Conservation (phyloP, 2,797 vertebrate species). For the Macrochelys suwanniensis region DNA sequence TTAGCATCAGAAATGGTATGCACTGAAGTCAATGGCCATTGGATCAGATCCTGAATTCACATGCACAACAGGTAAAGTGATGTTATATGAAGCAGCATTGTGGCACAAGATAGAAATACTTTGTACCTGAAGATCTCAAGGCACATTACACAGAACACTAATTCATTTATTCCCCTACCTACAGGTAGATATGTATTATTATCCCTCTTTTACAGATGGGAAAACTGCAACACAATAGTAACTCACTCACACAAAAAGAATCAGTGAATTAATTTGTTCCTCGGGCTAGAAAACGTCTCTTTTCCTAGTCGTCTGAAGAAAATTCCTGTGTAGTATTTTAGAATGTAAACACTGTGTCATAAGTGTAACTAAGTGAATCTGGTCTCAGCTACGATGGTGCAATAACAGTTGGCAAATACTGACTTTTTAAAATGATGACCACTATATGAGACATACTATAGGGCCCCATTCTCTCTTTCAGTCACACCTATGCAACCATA, state of each 20-base stretch:
- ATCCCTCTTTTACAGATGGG: background rate
- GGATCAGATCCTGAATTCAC: background rate
- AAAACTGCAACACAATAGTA: constrained; percentile 5
- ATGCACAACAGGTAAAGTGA: background rate
- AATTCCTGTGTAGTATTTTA: background rate
- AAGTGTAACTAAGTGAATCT: background rate
- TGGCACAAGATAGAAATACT: background rate
- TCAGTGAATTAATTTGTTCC: background rate
- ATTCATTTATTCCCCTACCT: background rate
- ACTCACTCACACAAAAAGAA: background rate
- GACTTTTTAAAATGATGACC: too few relatives aligned
- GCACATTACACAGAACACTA: background rate
- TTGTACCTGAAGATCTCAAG: background rate
- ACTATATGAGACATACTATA: background rate
- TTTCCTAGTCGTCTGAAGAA: background rate
- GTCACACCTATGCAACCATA: background rate
- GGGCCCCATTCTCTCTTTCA: background rate
- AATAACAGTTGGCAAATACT: background rate
- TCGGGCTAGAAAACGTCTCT: background rate
- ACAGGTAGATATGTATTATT: background rate
- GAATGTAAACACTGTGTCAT: background rate
- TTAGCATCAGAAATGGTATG: background rate
- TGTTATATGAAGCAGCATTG: background rate
- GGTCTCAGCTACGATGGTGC: background rate
- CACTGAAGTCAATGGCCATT: background rate